These are phyloP conservation scores for Eurytoma californica DNA, from an alignment of 2,888 invertebrate genomes.

Conservation along the genomic window DNA sequence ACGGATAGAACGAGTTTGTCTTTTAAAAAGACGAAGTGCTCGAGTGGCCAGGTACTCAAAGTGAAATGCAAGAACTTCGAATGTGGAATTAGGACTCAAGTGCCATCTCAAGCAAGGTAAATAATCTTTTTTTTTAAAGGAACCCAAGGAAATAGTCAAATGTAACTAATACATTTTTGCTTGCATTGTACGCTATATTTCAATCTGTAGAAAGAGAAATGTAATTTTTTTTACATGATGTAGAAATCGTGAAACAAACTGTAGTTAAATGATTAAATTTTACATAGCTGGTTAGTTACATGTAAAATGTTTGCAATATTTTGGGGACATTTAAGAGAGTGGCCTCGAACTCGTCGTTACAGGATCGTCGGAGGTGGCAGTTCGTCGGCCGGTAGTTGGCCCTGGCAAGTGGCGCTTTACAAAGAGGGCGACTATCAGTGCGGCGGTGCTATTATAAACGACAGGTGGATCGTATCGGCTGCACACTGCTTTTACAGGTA, in stretches of 20 bases:
- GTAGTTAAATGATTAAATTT: too few species aligned
- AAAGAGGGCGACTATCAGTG: constrained; percentile 91
- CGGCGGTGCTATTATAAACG: constrained; percentile 84
- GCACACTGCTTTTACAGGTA: constrained; percentile 90
- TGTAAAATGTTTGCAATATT: constrained; percentile 20
- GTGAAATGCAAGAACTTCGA: constrained; percentile 83
- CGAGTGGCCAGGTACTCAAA: constrained; percentile 80
- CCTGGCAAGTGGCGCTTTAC: constrained; percentile 91
- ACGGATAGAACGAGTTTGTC: constrained; percentile 80
- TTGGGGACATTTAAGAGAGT: constrained; percentile 51
- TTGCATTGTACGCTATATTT: neutral
- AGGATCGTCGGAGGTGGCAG: constrained; percentile 89
- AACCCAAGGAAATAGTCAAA: neutral
- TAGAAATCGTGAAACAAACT: too few species aligned
- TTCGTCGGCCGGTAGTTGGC: constrained; percentile 87
- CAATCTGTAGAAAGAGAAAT: neutral
- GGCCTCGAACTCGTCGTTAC: constrained; percentile 71
- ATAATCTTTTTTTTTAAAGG: neutral
- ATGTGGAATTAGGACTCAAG: constrained; percentile 84
- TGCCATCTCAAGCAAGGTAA: constrained; percentile 80
- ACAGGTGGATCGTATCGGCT: constrained; percentile 86
- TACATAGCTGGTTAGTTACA: neutral
- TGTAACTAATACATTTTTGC: constrained; percentile 20
- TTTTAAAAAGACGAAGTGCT: constrained; percentile 81
- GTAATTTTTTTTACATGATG: too few species aligned